A percentile compares a stretch with the other conserved stretches of the same genome.
These are phyloP conservation scores for Nerophis ophidion DNA, from an alignment of 2,113 vertebrate genomes.

Conservation along the genomic window DNA sequence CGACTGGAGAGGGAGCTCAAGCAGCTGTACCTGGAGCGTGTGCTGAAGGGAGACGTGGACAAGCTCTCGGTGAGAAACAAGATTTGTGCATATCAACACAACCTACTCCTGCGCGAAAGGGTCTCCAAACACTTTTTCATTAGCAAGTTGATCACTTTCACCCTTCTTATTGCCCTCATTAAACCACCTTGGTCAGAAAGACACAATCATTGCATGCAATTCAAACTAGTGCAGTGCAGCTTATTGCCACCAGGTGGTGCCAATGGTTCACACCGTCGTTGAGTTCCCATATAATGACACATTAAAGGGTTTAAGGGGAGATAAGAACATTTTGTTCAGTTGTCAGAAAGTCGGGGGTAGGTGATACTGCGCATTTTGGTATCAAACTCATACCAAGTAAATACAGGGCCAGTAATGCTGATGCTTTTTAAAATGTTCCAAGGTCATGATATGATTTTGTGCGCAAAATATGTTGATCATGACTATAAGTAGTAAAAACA, in stretches of 20 bases:
- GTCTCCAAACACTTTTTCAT: background rate
- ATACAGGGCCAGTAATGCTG: no score
- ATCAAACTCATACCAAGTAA: no score
- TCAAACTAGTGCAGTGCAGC: background rate
- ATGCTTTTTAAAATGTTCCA: no score
- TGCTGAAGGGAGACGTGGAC: constrained; percentile 96
- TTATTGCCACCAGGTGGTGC: background rate
- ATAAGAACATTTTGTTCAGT: no score
- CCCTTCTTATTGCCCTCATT: no score
- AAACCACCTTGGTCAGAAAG: background rate
- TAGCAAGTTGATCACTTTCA: background rate
- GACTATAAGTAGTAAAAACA: no score
- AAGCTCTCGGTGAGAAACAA: constrained; percentile 88
- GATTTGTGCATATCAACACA: background rate
- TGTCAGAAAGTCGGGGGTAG: no score
- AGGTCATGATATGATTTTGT: no score
- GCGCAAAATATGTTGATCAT: no score
- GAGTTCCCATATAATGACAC: background rate
- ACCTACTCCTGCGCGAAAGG: background rate
- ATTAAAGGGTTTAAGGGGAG: no score
- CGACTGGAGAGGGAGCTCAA: constrained; percentile 95
- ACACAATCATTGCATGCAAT: background rate
- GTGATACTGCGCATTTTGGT: no score
- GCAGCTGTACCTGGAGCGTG: constrained; percentile 95
- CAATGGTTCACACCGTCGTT: no score